Evolutionary conservation across 2,113 vertebrate species (phyloP).

Genomic region (Triplophysa siluroides): DNA sequence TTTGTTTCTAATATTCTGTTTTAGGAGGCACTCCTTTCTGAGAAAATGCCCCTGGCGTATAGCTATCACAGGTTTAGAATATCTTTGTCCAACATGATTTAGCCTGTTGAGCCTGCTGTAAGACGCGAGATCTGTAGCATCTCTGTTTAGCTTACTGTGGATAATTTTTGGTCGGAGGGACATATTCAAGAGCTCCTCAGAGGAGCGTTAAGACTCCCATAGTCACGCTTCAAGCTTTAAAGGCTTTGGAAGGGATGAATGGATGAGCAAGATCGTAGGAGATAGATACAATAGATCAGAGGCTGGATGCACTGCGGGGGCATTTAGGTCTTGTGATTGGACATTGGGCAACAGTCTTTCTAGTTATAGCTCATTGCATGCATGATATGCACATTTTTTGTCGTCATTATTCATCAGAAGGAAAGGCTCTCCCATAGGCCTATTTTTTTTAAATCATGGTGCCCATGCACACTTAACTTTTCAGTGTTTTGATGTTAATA

Average conservation of each 20-base stretch:
- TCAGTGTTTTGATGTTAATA: background rate
- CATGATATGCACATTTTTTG: no score
- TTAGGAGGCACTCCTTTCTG: no score
- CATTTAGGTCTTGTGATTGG: no score
- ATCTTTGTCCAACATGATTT: background rate
- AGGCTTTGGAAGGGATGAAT: conserved; percentile 13
- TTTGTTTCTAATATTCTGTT: no score
- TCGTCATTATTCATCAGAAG: no score
- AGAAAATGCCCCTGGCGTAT: no score
- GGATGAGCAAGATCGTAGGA: background rate
- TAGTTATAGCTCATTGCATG: no score
- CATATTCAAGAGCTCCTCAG: background rate
- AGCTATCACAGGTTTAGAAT: background rate
- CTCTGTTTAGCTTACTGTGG: conserved; percentile 4
- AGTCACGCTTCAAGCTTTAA: background rate
- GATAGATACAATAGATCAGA: conserved; percentile 1
- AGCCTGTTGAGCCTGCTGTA: background rate
- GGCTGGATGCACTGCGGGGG: no score
- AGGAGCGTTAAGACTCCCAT: background rate
- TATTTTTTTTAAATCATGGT: background rate
- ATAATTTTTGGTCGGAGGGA: background rate
- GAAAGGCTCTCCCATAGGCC: background rate
- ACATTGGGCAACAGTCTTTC: no score
- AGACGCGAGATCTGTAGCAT: background rate
- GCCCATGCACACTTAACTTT: background rate